phyloP scores from a whole-genome alignment of 35 echinoderm and acorn worm genomes.

The Patiria miniata region DNA sequence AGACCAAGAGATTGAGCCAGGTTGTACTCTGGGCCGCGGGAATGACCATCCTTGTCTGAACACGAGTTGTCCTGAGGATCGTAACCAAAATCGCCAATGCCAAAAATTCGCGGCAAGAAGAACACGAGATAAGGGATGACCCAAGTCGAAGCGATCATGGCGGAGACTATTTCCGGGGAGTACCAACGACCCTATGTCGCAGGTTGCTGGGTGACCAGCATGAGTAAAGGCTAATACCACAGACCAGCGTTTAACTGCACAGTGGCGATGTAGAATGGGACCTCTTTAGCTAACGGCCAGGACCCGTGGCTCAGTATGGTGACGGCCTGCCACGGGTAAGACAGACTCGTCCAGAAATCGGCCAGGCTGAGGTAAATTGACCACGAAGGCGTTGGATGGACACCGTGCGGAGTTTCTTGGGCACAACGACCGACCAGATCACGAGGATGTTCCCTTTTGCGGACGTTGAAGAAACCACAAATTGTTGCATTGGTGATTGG shows the following conservation, averaged over 20 bases:
- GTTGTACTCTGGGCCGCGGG: conserved; percentile 65
- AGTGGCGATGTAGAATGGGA: conserved; percentile 41
- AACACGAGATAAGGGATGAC: conserved; percentile 55
- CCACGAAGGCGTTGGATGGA: conserved; percentile 88
- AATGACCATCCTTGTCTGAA: conserved; percentile 64
- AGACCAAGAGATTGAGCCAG: conserved; percentile 46
- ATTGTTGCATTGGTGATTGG: neutral
- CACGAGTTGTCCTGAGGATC: conserved; percentile 67
- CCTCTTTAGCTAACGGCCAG: conserved; percentile 35
- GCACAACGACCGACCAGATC: conserved; percentile 67
- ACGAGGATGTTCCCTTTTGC: conserved; percentile 87
- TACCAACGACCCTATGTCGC: conserved; percentile 46
- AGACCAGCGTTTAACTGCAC: conserved; percentile 57
- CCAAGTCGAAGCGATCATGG: conserved; percentile 68
- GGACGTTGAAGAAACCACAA: conserved; percentile 31
- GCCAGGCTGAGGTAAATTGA: conserved; percentile 91
- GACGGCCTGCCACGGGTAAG: neutral
- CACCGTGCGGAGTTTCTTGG: conserved; percentile 69
- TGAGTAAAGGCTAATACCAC: conserved; percentile 71
- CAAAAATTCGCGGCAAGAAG: conserved; percentile 67
- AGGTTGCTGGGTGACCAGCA: conserved; percentile 52
- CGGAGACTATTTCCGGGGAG: conserved; percentile 29
- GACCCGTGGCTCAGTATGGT: conserved; percentile 16
- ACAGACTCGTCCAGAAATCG: conserved; percentile 60
- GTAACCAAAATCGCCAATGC: conserved; percentile 75